Base-by-base conservation (phyloP, 2,113 vertebrate genomes). In the Mastomys natalensis region DNA sequence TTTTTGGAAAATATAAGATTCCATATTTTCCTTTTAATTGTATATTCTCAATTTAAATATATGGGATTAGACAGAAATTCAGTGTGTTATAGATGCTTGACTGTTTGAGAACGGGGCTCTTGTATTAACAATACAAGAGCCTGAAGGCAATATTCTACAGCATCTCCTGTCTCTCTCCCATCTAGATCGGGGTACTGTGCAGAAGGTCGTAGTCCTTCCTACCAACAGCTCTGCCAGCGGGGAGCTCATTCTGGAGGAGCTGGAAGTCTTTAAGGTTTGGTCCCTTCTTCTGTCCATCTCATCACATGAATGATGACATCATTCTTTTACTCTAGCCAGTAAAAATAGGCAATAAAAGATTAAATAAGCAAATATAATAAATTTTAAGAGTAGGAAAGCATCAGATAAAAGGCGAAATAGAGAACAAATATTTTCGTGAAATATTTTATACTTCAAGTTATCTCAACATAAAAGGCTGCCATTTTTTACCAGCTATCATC, bases 181-280 rank as follows among this genome's bases (percentile, higher is more conserved):
- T 98, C 55, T 98, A 99, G 99, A 99, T 97, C 99, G 99, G 97
- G 99, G 99, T 55, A 99, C 99, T 0, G 98, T 99, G 60, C 99
- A 99, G 98, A 99, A 99, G 98, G 99, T 99, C 90, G 99, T 99
- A 1, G 99, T 99, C 12, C 98, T 99, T 85, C 99, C 99, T 1
- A 98, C 98, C 51, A 99, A 99, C 92, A 98, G 98, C 78, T 99
- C 99, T 78, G 97, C 98, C 97, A 99, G 99, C 17, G 98, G 99
- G 74, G 99, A 99, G 95, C 99, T 99, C 95, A 99, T 99, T 97
- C 99, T 99, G 98, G 99, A 99, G 98, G 99, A 99, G 98, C 87
- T 99, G 98, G 99, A 99, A 97, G 99, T 99, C 95, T 99, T 99
- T 98, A 99, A 99, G 99, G 99, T 99, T 98, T 97, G 98, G 76